phyloP scores from a whole-genome alignment of 2,113 vertebrate genomes.

The Deroptyus accipitrinus region DNA sequence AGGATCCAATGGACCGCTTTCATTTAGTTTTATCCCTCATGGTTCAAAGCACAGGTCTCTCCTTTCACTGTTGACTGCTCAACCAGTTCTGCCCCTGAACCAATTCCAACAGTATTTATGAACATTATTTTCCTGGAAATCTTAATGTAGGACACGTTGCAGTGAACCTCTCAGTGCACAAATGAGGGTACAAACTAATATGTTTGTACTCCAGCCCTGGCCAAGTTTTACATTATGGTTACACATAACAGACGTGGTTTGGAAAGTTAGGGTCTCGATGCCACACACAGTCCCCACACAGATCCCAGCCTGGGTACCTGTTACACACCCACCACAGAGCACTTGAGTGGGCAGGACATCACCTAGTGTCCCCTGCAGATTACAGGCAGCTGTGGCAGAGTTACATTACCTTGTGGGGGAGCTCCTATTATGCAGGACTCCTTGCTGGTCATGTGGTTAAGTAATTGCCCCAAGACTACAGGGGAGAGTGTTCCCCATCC shows the following conservation, averaged over 20 bases:
- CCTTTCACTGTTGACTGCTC: constrained; percentile 50
- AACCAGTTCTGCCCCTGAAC: constrained; percentile 32
- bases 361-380: fast-evolving
- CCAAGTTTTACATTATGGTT: background rate
- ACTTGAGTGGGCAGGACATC: background rate
- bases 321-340: background rate
- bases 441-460: fast-evolving
- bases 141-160: background rate
- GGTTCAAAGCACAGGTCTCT: constrained; percentile 44
- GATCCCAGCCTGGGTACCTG: background rate
- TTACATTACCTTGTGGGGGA: background rate
- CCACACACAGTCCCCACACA: fast-evolving
- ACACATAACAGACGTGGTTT: background rate
- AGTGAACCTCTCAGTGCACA: background rate
- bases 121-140: constrained; percentile 21
- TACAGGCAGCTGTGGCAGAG: background rate
- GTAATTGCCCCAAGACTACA: no score
- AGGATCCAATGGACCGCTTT: background rate
- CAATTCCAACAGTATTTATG: constrained; percentile 15
- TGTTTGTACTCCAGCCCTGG: background rate
- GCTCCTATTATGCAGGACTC: background rate
- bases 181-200: background rate
- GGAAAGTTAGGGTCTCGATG: background rate
- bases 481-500: fast-evolving
- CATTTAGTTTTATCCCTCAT: constrained; percentile 34